Evolutionary conservation across 2,113 vertebrate species (phyloP).

Genomic region (Hemichromis elongatus): DNA sequence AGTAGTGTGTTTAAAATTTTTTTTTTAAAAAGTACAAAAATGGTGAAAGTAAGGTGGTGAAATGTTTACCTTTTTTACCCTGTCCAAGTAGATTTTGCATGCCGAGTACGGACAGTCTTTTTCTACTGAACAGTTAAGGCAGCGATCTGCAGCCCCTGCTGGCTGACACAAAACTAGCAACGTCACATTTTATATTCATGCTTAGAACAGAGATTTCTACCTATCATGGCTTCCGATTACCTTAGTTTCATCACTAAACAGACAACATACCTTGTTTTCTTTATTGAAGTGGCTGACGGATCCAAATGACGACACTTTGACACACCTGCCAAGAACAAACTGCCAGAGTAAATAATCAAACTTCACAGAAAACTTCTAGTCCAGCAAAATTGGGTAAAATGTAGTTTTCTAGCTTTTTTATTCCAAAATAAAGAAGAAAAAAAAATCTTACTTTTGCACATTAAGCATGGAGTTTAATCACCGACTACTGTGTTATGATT

Average conservation of each 20-base stretch:
- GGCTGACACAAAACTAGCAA: conserved; percentile 59
- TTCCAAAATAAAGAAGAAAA: not conserved
- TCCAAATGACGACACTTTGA: conserved; percentile 83
- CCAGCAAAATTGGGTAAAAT: not conserved
- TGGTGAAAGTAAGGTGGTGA: not conserved
- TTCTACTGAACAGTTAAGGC: conserved; percentile 77
- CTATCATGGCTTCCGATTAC: not conserved
- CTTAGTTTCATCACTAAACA: not conserved
- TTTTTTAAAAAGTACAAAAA: no score
- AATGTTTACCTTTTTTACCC: conserved; percentile 63
- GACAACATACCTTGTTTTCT: conserved; percentile 70
- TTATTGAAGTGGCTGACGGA: conserved; percentile 78
- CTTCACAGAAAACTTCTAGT: not conserved
- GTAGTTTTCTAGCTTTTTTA: not conserved
- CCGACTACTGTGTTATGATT: not conserved
- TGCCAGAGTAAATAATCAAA: not conserved
- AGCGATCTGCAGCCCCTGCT: conserved; percentile 69
- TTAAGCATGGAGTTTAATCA: not conserved
- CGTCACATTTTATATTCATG: not conserved
- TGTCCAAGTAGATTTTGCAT: conserved; percentile 77
- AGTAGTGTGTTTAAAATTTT: not conserved
- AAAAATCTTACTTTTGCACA: not conserved
- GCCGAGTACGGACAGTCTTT: conserved; percentile 76
- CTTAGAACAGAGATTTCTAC: not conserved
- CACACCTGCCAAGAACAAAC: conserved; percentile 66